These are phyloP conservation scores for Hippopotamyrus pictus DNA, from an alignment of 2,797 vertebrate species.

Conservation along the genomic window DNA sequence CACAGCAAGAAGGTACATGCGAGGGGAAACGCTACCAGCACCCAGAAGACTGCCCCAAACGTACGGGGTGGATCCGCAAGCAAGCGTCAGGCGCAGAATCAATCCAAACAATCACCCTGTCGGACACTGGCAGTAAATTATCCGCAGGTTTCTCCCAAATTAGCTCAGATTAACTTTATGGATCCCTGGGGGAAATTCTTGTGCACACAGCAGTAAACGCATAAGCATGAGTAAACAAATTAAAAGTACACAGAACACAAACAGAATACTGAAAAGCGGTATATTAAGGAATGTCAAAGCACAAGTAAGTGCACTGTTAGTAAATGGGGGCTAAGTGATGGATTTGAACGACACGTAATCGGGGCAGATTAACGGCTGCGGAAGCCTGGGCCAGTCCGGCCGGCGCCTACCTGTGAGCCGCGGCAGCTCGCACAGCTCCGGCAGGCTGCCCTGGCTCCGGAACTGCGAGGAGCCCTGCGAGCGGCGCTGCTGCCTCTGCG, in stretches of 20 bases:
- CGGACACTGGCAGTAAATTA: not conserved
- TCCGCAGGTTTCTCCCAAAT: not conserved
- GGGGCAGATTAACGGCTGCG: not conserved
- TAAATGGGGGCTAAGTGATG: not conserved
- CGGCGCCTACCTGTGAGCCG: constrained; percentile 79
- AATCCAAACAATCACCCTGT: not conserved
- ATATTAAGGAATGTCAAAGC: not conserved
- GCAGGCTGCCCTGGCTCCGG: constrained; percentile 71
- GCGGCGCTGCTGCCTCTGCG: constrained; percentile 83
- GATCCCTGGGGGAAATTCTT: not conserved
- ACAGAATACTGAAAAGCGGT: not conserved
- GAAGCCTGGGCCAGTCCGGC: not conserved
- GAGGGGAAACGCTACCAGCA: not conserved
- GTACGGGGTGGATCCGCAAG: not conserved
- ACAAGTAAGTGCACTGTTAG: not conserved
- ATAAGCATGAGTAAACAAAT: not conserved
- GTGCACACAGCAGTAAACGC: not conserved
- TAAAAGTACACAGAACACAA: not conserved
- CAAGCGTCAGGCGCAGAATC: not conserved
- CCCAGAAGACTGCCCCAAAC: not conserved
- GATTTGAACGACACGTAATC: not conserved
- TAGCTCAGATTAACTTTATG: not conserved
- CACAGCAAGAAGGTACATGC: not conserved
- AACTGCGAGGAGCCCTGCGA: constrained; percentile 94
- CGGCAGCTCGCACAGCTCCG: constrained; percentile 85